These are phyloP conservation scores for Brassicogethes aeneus DNA, from an alignment of 2,888 invertebrate genomes.

Conservation along the genomic window DNA sequence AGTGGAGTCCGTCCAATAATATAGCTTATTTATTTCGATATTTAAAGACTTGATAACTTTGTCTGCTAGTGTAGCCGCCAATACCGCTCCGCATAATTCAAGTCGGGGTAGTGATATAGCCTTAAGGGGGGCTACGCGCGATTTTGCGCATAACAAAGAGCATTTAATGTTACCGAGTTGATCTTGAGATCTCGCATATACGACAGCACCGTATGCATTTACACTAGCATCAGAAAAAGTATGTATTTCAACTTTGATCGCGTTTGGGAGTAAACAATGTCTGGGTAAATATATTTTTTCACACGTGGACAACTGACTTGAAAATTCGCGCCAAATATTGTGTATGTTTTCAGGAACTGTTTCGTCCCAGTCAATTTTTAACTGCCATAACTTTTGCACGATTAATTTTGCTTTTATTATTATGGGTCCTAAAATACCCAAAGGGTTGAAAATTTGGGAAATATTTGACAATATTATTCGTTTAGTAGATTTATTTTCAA, in stretches of 20 bases:
- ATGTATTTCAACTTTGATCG: not conserved
- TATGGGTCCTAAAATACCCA: not conserved
- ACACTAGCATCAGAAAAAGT: not conserved
- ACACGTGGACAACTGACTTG: not conserved
- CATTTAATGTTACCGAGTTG: not conserved
- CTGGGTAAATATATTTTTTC: not conserved
- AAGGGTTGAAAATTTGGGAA: constrained; percentile 5
- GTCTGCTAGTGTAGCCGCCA: constrained; percentile 14
- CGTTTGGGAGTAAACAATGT: not conserved
- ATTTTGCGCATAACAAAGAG: constrained; percentile 9
- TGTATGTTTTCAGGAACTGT: not conserved
- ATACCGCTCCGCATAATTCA: constrained; percentile 16
- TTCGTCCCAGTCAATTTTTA: too few species aligned
- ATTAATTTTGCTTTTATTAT: not conserved
- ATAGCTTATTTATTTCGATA: constrained; percentile 4
- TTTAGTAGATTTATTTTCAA: constrained; percentile 2
- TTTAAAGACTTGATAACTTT: constrained; percentile 6
- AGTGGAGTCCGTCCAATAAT: constrained; percentile 15
- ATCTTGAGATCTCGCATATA: not conserved
- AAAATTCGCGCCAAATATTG: not conserved
- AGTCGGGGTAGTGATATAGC: constrained; percentile 15
- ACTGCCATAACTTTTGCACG: not conserved
- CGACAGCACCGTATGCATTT: not conserved
- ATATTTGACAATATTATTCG: constrained; percentile 5
- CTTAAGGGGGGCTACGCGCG: constrained; percentile 18